Evolutionary conservation across 2,797 vertebrate species (phyloP).

Genomic region (Oophaga sylvatica): DNA sequence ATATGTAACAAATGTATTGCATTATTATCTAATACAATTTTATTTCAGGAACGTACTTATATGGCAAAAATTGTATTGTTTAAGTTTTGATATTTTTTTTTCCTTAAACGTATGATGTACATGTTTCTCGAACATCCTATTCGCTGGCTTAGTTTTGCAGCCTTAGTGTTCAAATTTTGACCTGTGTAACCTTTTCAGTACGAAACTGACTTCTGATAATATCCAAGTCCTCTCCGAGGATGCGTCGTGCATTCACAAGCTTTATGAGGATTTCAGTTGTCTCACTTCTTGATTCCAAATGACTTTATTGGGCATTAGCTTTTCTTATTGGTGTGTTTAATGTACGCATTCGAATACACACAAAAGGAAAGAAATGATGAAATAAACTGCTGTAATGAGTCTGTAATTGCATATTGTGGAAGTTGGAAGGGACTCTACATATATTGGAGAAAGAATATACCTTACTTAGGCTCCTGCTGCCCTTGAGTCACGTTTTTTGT

Average conservation of each 20-base stretch:
- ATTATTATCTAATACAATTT: no score
- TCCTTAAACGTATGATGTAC: no score
- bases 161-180: neutral
- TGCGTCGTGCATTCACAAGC: neutral
- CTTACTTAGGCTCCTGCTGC: constrained; percentile 67
- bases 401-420: constrained; percentile 40
- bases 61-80: no score
- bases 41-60: no score
- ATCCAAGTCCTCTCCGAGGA: neutral
- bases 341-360: neutral
- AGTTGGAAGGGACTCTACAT: constrained; percentile 51
- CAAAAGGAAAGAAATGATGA: neutral
- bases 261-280: neutral
- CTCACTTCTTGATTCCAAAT: constrained; percentile 11
- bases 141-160: neutral
- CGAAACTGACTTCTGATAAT: constrained; percentile 5
- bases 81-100: no score
- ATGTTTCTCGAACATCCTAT: no score
- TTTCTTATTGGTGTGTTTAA: neutral
- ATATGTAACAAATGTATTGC: no score
- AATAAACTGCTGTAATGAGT: constrained; percentile 9
- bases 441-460: constrained; percentile 60
- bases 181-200: neutral
- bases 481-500: constrained; percentile 72
- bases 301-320: neutral